Evolutionary conservation across 1,140 invertebrate species (phyloP), one percentile per base, ranked within the genome.

Genomic region (Polypedilum pembai): DNA sequence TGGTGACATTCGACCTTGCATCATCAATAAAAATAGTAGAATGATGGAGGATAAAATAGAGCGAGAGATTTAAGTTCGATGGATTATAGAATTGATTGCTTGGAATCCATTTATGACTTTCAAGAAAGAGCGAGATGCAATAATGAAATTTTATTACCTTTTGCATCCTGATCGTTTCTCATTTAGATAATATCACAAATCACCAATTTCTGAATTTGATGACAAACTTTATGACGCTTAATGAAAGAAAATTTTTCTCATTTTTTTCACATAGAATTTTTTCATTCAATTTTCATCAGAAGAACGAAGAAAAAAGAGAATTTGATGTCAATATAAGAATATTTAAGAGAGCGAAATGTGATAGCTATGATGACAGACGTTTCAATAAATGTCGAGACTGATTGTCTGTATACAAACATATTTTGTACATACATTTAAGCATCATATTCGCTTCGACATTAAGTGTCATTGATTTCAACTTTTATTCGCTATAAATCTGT

Each of bases 21-120:
- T 56, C 45, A 56, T 56, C 45, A 56, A 56, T 56, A 56, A 56
- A n/a, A 56, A 56, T 56, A n/a, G 45, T 15, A n/a, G 45, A 56
- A 56, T 56, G n/a, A 15, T n/a, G 45, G 12, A 56, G 3, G 45
- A 56, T 56, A 56, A 56, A 56, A 56, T 56, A 56, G 12, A 56
- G 45, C 12, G 45, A 56, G 45, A 56, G 45, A 56, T 56, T 56
- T 56, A 8, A 12, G 45, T 56, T 5, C 8, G 45, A 56, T 56
- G 45, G 45, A 56, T 56, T 56, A 56, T 56, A 12, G 45, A 56
- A 56, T 56, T 56, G 45, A 56, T 56, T 56, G 12, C 45, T 56
- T 56, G 45, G 45, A 56, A 56, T 56, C 15, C 45, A 15, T 56
- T 56, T 56, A 56, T 56, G 45, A 15, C 12, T 56, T 56, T 15